Conservation (phyloP, 2,888 invertebrate species). For the Hetaerina titia region DNA sequence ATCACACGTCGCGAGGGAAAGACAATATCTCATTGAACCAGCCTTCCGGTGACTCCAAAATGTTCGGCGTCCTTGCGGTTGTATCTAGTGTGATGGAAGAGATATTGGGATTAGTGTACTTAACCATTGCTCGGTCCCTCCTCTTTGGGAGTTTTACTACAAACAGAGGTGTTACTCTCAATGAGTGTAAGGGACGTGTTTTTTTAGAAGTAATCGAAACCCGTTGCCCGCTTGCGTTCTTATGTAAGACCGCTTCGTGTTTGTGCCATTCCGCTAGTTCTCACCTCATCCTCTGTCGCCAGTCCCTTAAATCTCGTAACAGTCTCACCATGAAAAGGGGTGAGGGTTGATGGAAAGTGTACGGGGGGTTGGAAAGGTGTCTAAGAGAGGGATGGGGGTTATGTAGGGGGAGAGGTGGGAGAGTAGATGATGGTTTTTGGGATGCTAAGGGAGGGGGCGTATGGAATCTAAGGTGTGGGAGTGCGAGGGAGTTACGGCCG, state of each 20-base stretch:
- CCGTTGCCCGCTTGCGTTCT: not conserved
- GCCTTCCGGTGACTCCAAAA: too few relatives aligned
- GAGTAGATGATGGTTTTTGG: slow-evolving; percentile 14
- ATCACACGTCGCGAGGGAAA: too few relatives aligned
- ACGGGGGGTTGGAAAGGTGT: not conserved
- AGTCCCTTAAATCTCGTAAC: not conserved
- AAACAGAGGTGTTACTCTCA: too few relatives aligned
- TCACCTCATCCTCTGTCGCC: not conserved
- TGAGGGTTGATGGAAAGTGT: not conserved
- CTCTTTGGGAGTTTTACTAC: too few relatives aligned
- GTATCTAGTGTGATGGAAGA: too few relatives aligned
- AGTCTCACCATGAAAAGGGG: not conserved
- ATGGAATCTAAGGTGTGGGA: not conserved
- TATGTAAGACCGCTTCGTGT: too few relatives aligned
- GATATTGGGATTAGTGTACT: too few relatives aligned
- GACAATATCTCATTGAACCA: too few relatives aligned
- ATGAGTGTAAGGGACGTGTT: too few relatives aligned
- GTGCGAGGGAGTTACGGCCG: not conserved
- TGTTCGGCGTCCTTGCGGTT: too few relatives aligned
- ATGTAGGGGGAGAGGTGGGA: not conserved
- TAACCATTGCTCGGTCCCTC: too few relatives aligned
- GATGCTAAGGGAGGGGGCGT: not conserved
- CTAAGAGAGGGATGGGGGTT: not conserved
- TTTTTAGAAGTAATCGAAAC: not conserved
- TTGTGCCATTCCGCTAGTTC: not conserved